Base-by-base conservation (phyloP, 2,113 vertebrate species). In the Ciconia boyciana region DNA sequence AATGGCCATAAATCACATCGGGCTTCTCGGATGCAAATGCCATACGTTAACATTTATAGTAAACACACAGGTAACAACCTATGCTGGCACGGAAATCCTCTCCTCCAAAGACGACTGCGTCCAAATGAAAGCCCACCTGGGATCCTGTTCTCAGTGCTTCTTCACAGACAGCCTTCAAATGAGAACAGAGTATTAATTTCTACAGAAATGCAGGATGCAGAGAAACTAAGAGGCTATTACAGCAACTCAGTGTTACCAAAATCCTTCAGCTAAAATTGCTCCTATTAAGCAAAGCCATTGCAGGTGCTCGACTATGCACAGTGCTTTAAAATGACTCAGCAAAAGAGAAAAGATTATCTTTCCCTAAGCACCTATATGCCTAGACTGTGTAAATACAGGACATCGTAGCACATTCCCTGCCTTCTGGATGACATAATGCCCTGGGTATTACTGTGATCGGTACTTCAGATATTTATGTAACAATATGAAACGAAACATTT, bases 21-120 rank as follows among this genome's bases (percentile, higher is more conserved):
- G 31, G 62, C 19, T 80, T 84, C 49, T 84, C 39, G 58, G 46
- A 13, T 4, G 36, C 48, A 87, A 83, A 76, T 39, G 39, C 32
- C 36, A 31, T 20, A 49, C 3, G 2, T 36, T 87, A 93, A 82
- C 43, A 46, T 69, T 70, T 84, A 51, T 16, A 91, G 26, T 11
- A 91, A 96, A 89, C 21, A 93, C 32, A 41, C 49, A 95, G 83
- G 69, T 83, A 81, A 80, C 83, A 97, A 99, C 99, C 99, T 99
- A 99, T 99, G 97, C 99, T 99, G 98, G 99, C 99, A 95, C 99
- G 99, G 96, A 99, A 99, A 98, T 99, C 99, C 93, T 99, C 99
- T 80, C 99, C 99, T 97, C 99, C 99, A 93, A 99, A 99, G 95
- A 99, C 98, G 8, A 99, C 99, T 20, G 98, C 99, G 25, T 99